Conservation (phyloP, 2,797 vertebrate species). For the Aulostomus chinensis region DNA sequence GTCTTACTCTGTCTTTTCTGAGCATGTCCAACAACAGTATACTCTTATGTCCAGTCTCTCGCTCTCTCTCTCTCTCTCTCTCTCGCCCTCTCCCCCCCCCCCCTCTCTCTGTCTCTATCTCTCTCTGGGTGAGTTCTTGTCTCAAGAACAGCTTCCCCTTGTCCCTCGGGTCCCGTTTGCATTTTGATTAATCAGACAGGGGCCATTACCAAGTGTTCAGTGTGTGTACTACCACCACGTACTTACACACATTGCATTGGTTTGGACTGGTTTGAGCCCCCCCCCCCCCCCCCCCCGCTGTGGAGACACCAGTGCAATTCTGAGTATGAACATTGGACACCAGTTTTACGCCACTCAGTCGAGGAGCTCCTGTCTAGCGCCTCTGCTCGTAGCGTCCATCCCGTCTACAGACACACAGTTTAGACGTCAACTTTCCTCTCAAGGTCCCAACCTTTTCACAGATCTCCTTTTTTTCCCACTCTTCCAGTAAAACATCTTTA, state of each 20-base stretch:
- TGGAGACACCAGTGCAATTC: not conserved
- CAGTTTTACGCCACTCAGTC: too few species aligned
- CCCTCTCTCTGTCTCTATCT: too few species aligned
- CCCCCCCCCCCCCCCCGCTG: too few species aligned
- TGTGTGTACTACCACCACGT: constrained; percentile 41
- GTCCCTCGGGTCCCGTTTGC: constrained; percentile 46
- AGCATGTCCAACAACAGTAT: constrained; percentile 69
- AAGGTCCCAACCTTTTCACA: too few species aligned
- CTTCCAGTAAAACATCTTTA: too few species aligned
- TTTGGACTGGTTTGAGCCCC: constrained; percentile 39
- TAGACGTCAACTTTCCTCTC: too few species aligned
- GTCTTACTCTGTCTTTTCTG: constrained; percentile 31
- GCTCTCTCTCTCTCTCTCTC: constrained; percentile 30
- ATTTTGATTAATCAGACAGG: constrained; percentile 67
- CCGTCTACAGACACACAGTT: too few species aligned
- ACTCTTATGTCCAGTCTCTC: constrained; percentile 48
- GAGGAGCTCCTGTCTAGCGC: too few species aligned
- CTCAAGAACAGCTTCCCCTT: constrained; percentile 40
- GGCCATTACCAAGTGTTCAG: constrained; percentile 37
- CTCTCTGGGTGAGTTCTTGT: constrained; percentile 49
- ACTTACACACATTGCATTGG: constrained; percentile 23
- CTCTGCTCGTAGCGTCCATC: too few species aligned
- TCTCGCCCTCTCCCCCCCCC: constrained; percentile 40
- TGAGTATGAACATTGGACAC: too few species aligned
- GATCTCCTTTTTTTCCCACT: too few species aligned